Evolutionary conservation across 2,888 invertebrate species (phyloP), one percentile per base, ranked within the genome.

Genomic region (Electrophaes corylata): DNA sequence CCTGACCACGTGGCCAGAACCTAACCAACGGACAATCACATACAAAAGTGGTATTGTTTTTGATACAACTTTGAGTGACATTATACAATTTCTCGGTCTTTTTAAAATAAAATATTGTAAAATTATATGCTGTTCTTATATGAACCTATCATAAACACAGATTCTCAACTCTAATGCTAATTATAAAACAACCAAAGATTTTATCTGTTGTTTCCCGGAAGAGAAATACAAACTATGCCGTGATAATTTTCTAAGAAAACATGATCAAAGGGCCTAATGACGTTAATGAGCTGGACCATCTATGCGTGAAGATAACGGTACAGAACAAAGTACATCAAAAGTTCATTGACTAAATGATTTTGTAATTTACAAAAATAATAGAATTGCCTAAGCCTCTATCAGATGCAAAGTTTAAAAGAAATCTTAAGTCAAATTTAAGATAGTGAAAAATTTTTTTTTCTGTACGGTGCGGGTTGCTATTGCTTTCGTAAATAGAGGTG

Each of bases 241-340:
- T 33, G 62, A 46, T 64, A 62, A 66, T 44, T 62, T 53, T 47
- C 46, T 51, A 48, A 35, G 41, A 60, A 67, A 58, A 63, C 61
- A 63, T 41, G 50, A 60, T 55, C 51, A 51, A 60, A 55, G 33
- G 31, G 26, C 33, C 53, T 66, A 66, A 65, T 62, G 57, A 60
- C 37, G 49, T 41, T 65, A 67, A 67, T 63, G 51, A 57, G 57
- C 44, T 49, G 41, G 43, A 51, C 65, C 58, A 63, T 45, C 41
- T 53, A 46, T 23, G 50, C 51, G 53, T 35, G 45, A 56, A 60
- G 56, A 62, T 63, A 67, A 63, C 61, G 59, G 67, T 39, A 50
- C 50, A 18, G 20, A 14, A 41, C 10, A 39, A 23, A 20, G 35
- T 35, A 29, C 20, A 41, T 41, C 19, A n/a, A 23, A 31, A 18